phyloP scores from a whole-genome alignment of 2,888 invertebrate genomes.

The Actias luna region DNA sequence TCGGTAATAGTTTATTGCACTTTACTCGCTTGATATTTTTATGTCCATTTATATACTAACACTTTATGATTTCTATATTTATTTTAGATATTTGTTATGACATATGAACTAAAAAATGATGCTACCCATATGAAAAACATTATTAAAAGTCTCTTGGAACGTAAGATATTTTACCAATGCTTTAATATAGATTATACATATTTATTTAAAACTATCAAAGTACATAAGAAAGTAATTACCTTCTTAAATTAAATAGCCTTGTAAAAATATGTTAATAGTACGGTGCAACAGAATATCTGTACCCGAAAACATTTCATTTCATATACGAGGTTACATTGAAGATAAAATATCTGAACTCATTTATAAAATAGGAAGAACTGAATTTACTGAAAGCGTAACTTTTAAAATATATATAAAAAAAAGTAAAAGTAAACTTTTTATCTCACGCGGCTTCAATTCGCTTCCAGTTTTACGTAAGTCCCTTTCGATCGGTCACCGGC shows the following conservation, averaged over 20 bases:
- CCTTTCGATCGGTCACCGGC: constrained; percentile 32
- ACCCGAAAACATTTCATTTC: background rate
- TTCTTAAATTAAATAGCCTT: background rate
- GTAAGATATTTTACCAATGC: background rate
- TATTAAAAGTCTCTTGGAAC: too few relatives aligned
- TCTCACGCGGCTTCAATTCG: constrained; percentile 44
- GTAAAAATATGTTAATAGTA: background rate
- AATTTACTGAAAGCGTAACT: constrained; percentile 44
- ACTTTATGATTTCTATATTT: too few relatives aligned
- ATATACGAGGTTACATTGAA: background rate
- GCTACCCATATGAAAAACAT: too few relatives aligned
- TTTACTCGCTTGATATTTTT: too few relatives aligned
- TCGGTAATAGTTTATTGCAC: too few relatives aligned
- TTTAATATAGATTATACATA: too few relatives aligned
- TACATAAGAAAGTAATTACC: background rate
- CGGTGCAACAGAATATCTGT: background rate
- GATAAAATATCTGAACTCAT: background rate
- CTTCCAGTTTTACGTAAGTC: constrained; percentile 62
- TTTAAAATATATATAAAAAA: too few relatives aligned
- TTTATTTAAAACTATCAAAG: background rate
- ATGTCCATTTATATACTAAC: too few relatives aligned
- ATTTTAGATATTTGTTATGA: too few relatives aligned
- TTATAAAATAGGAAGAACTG: constrained; percentile 31
- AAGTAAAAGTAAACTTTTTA: constrained; percentile 66
- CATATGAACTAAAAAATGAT: too few relatives aligned